Base-by-base conservation (phyloP, 2,113 vertebrate genomes). In the Scortum barcoo region DNA sequence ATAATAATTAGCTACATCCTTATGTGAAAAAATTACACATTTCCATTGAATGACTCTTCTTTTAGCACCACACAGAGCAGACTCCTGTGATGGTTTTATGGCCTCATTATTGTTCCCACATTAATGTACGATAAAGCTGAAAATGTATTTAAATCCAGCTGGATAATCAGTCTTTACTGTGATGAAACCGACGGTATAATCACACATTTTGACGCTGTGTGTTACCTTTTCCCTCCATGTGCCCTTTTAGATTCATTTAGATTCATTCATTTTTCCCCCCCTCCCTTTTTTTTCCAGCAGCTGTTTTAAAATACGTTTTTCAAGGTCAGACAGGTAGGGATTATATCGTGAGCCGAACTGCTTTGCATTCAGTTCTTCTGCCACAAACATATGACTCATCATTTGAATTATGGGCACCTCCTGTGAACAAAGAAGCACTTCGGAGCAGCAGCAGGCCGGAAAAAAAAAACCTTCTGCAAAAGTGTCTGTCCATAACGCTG, bases 341-440 rank as follows among this genome's bases (percentile, higher is more conserved):
- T 61, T 68, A 30, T 61, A 78, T 65, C 24, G 77, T 76, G 65
- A 33, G 69, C 80, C 22, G 38, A 72, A 60, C 90, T 89, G 81
- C 86, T 94, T 94, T 94, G 90, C 90, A 93, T 94, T 91, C 81
- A 80, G 78, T 62, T 81, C 81, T 70, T 83, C 81, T 76, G 68
- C 84, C 81, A 86, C 65, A 62, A 84, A 86, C 84, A 58, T 60
- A 83, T 90, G 89, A 90, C 87, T 92, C 89, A 87, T 91, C 90
- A 86, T 92, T 89, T 92, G 85, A 92, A 90, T 92, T 84, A 88
- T 80, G 85, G 66, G 67, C 71, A 86, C 82, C 68, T 73, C 69
- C 81, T 53, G 80, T 38, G 80, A 84, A 81, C 65, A 75, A 57
- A 42, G 63, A 69, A 13, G 19, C 57, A 36, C 72, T 75, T 14